Percentiles rank a stretch among this genome's conserved stretches.
These are phyloP conservation scores for Antitype chi DNA, from an alignment of 2,888 invertebrate genomes.

Conservation along the genomic window DNA sequence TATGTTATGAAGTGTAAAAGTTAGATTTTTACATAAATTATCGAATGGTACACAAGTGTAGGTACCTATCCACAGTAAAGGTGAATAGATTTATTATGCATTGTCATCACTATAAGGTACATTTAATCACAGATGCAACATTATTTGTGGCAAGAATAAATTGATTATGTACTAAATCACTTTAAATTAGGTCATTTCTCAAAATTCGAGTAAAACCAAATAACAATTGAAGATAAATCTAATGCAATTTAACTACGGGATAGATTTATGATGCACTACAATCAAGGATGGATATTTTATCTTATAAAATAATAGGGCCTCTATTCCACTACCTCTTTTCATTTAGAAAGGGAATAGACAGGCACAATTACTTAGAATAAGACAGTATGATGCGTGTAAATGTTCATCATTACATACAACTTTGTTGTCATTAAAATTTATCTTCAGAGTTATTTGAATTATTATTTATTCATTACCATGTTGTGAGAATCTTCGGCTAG, in stretches of 20 bases:
- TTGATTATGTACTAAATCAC: conserved; percentile 51
- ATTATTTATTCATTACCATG: conserved; percentile 48
- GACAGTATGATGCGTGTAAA: neutral
- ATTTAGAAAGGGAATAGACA: conserved; percentile 4
- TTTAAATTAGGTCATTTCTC: conserved; percentile 45
- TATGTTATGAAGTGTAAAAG: conserved; percentile 17
- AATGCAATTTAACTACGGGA: conserved; percentile 50
- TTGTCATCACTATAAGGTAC: conserved; percentile 73
- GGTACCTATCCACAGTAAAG: conserved; percentile 60
- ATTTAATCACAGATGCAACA: conserved; percentile 85
- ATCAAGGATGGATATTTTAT: conserved; percentile 32
- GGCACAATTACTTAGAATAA: neutral
- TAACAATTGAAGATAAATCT: conserved; percentile 74
- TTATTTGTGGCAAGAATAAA: conserved; percentile 80
- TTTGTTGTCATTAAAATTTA: conserved; percentile 70
- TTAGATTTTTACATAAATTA: conserved; percentile 45
- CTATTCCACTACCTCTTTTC: conserved; percentile 12
- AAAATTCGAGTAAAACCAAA: conserved; percentile 54
- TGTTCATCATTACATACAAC: conserved; percentile 12
- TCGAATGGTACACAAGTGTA: conserved; percentile 56
- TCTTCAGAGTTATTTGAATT: conserved; percentile 73
- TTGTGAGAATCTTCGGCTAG: conserved; percentile 25
- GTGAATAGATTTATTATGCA: conserved; percentile 71
- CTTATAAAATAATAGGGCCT: conserved; percentile 17
- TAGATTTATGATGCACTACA: conserved; percentile 44